Evolutionary conservation across 2,113 vertebrate genomes (phyloP).

Genomic region (Morone saxatilis): DNA sequence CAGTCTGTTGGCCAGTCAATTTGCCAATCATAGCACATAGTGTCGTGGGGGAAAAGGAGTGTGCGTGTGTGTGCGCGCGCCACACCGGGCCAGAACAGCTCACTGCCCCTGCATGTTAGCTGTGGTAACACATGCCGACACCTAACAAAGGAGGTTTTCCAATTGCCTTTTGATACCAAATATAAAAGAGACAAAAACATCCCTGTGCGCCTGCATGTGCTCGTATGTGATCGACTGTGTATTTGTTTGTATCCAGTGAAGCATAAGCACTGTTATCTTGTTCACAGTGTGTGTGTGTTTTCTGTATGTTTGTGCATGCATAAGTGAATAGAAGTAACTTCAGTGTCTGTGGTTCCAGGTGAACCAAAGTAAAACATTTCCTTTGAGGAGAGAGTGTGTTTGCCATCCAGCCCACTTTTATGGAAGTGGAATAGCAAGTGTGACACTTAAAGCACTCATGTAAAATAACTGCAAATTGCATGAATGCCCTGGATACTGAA

Average conservation of each 20-base stretch:
- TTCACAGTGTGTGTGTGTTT: constrained; percentile 39
- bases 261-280: constrained; percentile 20
- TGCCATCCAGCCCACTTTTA: constrained; percentile 54
- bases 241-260: constrained; percentile 50
- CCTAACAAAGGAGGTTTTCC: constrained; percentile 53
- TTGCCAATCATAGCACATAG: constrained; percentile 79
- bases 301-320: constrained; percentile 41
- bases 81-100: constrained; percentile 15
- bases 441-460: constrained; percentile 75
- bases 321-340: constrained; percentile 53
- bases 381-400: constrained; percentile 43
- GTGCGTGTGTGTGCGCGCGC: constrained; percentile 1
- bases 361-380: constrained; percentile 61
- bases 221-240: constrained; percentile 35
- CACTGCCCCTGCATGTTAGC: constrained; percentile 28
- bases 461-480: constrained; percentile 77
- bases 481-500: constrained; percentile 65
- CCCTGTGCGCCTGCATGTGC: not conserved
- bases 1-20: constrained; percentile 76
- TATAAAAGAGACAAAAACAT: constrained; percentile 54
- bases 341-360: constrained; percentile 65
- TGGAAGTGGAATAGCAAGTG: constrained; percentile 47
- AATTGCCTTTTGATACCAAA: constrained; percentile 44
- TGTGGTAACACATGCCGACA: constrained; percentile 44
- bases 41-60: constrained; percentile 34